phyloP scores from a whole-genome alignment of 2,797 vertebrate species.

The Gymnoscopelus braueri region DNA sequence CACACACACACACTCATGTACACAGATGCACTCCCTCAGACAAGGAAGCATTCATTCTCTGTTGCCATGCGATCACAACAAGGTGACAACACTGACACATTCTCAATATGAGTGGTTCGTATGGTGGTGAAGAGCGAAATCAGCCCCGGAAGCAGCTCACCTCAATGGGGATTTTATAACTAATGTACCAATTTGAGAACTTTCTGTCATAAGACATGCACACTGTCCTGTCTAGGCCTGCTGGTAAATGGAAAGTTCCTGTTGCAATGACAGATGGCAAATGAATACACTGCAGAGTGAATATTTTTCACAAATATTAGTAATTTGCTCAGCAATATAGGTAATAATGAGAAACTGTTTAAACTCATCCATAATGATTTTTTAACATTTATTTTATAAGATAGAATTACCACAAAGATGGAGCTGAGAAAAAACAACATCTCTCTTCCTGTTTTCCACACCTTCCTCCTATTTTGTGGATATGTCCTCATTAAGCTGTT shows the following conservation, averaged over 20 bases:
- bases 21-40: neutral
- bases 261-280: neutral
- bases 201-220: neutral
- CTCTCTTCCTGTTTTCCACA: conserved; percentile 22
- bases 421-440: neutral
- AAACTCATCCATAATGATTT: too few relatives aligned
- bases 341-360: too few relatives aligned
- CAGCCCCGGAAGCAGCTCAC: too few relatives aligned
- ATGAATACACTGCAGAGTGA: too few relatives aligned
- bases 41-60: conserved; percentile 2
- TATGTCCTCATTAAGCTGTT: neutral
- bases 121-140: neutral
- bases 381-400: neutral
- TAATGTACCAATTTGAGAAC: neutral
- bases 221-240: too few relatives aligned
- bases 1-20: neutral
- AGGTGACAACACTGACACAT: conserved; percentile 4
- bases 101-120: neutral
- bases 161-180: neutral
- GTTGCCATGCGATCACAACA: conserved; percentile 37
- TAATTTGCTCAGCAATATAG: too few relatives aligned
- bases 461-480: conserved; percentile 11
- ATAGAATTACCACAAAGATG: neutral
- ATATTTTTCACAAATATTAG: too few relatives aligned
- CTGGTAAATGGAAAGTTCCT: neutral